phyloP scores from a whole-genome alignment of 2,888 invertebrate species.

The Piscicola geometra region DNA sequence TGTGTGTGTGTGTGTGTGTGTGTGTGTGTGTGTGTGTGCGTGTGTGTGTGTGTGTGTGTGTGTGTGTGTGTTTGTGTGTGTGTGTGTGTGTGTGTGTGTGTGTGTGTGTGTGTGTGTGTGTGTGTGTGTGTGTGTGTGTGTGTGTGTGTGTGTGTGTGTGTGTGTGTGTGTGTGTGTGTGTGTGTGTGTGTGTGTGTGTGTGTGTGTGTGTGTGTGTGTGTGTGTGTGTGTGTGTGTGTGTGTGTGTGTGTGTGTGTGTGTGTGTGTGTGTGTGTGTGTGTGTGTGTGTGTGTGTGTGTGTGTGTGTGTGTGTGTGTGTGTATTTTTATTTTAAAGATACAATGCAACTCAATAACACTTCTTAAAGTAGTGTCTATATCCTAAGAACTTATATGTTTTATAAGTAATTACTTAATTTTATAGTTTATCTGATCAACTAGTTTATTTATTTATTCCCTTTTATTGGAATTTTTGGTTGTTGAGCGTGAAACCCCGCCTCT shows the following conservation, averaged over 20 bases:
- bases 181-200: slow-evolving; percentile 12
- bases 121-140: slow-evolving; percentile 15
- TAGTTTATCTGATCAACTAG: too few relatives aligned
- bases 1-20: background rate
- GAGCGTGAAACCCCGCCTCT: too few relatives aligned
- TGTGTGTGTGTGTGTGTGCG: slow-evolving; percentile 6
- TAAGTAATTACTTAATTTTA: too few relatives aligned
- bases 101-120: slow-evolving; percentile 21
- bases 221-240: slow-evolving; percentile 21
- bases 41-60: slow-evolving; percentile 14
- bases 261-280: slow-evolving; percentile 22
- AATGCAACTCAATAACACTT: too few relatives aligned
- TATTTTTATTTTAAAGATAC: too few relatives aligned
- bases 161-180: slow-evolving; percentile 12
- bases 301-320: slow-evolving; percentile 12
- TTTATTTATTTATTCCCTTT: too few relatives aligned
- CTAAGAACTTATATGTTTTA: too few relatives aligned
- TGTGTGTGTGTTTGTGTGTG: slow-evolving; percentile 14
- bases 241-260: slow-evolving; percentile 25
- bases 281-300: slow-evolving; percentile 16
- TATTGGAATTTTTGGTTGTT: too few relatives aligned
- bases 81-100: background rate
- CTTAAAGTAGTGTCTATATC: too few relatives aligned
- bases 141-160: slow-evolving; percentile 26
- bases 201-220: slow-evolving; percentile 18